Base-by-base conservation (phyloP, 2,797 vertebrate genomes). In the Hafferia zeledoni region DNA sequence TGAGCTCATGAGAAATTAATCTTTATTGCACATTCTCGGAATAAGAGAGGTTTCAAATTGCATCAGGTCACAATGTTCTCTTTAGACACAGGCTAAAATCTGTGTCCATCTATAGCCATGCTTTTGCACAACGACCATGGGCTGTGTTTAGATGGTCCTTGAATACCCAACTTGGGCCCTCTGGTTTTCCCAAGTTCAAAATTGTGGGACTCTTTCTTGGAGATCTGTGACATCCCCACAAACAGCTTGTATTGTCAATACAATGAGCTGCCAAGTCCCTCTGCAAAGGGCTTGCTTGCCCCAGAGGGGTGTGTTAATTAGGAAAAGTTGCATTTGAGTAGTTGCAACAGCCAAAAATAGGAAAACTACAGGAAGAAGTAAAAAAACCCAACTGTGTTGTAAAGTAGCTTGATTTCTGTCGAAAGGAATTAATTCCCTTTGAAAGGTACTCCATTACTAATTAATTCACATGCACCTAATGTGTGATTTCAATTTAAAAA, bases 401-500 rank as follows among this genome's bases (percentile, higher is more conserved):
- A 87, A 76, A 76, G 75, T 44, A 91, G 70, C 25, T 80, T 75
- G 61, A 52, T 78, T 91, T 88, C 76, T 65, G 39, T 75, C 18
- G 0, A 69, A 65, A 94, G 24, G 24, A 88, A 84, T 80, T 65
- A 39, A 90, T 91, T 89, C 39, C 41, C 52, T 95, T 93, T 92
- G 83, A 90, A 93, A 95, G 47, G 33, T 59, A 47, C 63, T 76
- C 39, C 68, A n/a, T 44, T 90, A 83, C 86, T 89, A 92, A 89
- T 94, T 93, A 78, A 78, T 84, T 93, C 63, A 79, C 37, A 50
- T 68, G 37, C 64, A 94, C 56, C 67, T 84, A 68, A 84, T 52
- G 47, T 44, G 28, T 89, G 86, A 79, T 93, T 94, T 95, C 80
- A 79, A 30, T 91, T 96, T 86, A 70, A 91, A 91, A 90, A 69